Evolutionary conservation across 2,888 invertebrate genomes (phyloP).

Genomic region (Clusia tigrina): DNA sequence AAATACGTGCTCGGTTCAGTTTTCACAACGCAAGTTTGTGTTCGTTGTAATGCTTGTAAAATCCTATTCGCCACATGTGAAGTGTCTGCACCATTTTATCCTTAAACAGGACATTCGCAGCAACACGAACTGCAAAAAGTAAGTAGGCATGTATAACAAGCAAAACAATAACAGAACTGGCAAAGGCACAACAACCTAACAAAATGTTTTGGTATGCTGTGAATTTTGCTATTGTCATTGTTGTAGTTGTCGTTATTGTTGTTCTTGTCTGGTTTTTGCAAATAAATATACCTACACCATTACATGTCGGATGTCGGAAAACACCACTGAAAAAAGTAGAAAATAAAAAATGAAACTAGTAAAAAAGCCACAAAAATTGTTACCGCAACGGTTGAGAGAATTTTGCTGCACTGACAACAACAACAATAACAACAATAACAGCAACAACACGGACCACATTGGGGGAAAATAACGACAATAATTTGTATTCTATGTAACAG

Average conservation of each 20-base stretch:
- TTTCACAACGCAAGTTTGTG: not conserved
- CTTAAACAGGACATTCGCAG: constrained; percentile 20
- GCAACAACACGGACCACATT: too few relatives aligned
- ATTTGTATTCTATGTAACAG: too few relatives aligned
- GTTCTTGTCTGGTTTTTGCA: constrained; percentile 54
- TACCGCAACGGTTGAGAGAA: not conserved
- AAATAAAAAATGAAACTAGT: constrained; percentile 33
- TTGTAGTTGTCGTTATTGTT: constrained; percentile 43
- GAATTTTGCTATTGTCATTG: constrained; percentile 3
- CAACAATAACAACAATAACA: too few relatives aligned
- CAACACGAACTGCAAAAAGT: too few relatives aligned
- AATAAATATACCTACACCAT: constrained; percentile 50
- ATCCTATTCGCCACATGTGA: constrained; percentile 22
- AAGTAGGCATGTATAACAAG: too few relatives aligned
- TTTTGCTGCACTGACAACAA: not conserved
- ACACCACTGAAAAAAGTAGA: not conserved
- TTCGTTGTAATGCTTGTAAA: too few relatives aligned
- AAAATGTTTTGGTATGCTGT: constrained; percentile 33
- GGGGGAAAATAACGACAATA: too few relatives aligned
- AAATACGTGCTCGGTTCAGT: not conserved
- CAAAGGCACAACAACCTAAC: constrained; percentile 36
- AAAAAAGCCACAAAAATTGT: constrained; percentile 54
- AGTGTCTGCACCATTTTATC: too few relatives aligned
- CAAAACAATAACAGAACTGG: constrained; percentile 38
- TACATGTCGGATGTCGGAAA: constrained; percentile 21